Percentiles rank a stretch among this genome's conserved stretches.
Evolutionary conservation across 2,888 invertebrate species (phyloP).

Genomic region (Lithophane ornitopus): DNA sequence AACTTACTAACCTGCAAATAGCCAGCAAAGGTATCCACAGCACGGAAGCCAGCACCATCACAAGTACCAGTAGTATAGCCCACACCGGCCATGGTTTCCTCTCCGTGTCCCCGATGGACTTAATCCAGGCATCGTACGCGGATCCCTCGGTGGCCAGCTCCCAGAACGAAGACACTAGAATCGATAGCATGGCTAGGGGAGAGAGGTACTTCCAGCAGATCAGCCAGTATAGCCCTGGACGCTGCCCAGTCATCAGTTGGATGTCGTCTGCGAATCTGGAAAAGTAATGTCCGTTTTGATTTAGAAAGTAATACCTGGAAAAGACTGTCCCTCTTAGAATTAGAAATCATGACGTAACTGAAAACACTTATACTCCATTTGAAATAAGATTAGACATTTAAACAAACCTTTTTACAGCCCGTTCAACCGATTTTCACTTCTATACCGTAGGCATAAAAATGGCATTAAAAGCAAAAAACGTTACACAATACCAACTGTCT

Average conservation of each 20-base stretch:
- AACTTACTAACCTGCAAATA: constrained; percentile 91
- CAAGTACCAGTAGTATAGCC: constrained; percentile 94
- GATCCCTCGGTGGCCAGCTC: constrained; percentile 95
- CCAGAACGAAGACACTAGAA: constrained; percentile 95
- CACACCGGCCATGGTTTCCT: constrained; percentile 96
- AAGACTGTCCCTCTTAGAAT: too few relatives aligned
- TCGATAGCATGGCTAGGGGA: constrained; percentile 96
- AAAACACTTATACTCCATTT: too few relatives aligned
- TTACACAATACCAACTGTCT: too few relatives aligned
- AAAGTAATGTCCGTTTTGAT: constrained; percentile 35
- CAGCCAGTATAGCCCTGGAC: constrained; percentile 97
- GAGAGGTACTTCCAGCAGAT: constrained; percentile 98
- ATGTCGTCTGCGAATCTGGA: constrained; percentile 97
- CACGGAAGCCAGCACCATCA: constrained; percentile 94
- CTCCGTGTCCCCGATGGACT: constrained; percentile 93
- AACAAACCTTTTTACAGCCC: too few relatives aligned
- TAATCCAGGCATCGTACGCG: constrained; percentile 96
- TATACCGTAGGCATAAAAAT: too few relatives aligned
- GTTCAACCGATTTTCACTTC: too few relatives aligned
- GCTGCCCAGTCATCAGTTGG: constrained; percentile 97
- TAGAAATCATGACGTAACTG: too few relatives aligned
- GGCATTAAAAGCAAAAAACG: too few relatives aligned
- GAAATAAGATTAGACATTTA: too few relatives aligned
- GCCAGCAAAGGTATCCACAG: constrained; percentile 97
- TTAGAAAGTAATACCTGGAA: background rate